phyloP scores from a whole-genome alignment of 2,113 vertebrate genomes.

The Pedetes capensis region DNA sequence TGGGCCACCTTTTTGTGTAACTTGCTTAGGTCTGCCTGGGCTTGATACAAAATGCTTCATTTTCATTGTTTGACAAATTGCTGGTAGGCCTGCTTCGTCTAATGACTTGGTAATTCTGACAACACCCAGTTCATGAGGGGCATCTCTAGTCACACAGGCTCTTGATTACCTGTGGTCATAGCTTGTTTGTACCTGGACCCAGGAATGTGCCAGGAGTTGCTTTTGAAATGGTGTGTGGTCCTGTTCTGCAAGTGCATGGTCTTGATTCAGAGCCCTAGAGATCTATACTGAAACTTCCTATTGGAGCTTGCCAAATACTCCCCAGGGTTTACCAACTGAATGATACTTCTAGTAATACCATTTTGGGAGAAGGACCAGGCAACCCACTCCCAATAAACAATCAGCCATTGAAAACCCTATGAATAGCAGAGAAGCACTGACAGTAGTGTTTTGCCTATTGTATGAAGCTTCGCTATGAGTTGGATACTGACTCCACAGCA shows the following conservation, averaged over 20 bases:
- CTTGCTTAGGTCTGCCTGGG: background rate
- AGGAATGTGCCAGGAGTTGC: background rate
- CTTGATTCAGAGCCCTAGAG: background rate
- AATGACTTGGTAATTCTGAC: background rate
- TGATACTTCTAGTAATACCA: background rate
- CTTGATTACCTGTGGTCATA: background rate
- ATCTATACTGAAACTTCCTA: background rate
- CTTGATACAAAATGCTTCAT: background rate
- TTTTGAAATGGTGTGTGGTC: background rate
- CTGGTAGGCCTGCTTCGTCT: background rate
- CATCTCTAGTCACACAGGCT: background rate
- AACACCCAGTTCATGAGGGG: background rate
- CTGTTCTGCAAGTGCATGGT: background rate
- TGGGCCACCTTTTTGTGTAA: background rate
- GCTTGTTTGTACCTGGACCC: background rate
- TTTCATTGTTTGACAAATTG: background rate
- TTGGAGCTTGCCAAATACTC: background rate
- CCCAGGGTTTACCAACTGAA: background rate
- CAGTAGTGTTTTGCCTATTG: too few species aligned
- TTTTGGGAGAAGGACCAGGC: too few species aligned
- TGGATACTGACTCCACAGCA: too few species aligned
- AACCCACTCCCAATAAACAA: too few species aligned
- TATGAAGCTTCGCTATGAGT: too few species aligned
- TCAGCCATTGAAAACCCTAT: too few species aligned
- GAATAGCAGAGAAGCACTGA: too few species aligned